Conservation (phyloP, 2,888 invertebrate genomes). For the Drosophila demipolita region DNA sequence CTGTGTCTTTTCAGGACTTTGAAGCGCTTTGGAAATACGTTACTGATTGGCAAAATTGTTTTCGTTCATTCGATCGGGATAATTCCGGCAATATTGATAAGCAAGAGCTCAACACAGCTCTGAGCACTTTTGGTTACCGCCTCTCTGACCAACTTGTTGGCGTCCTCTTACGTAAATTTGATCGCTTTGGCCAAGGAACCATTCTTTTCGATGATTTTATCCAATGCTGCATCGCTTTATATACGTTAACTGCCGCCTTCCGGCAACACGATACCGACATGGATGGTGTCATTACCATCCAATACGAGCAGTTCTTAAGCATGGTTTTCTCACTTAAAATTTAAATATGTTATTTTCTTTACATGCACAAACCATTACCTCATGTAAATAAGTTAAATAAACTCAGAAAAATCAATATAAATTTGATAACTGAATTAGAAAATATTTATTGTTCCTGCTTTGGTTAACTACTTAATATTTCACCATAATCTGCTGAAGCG, state of each 20-base stretch:
- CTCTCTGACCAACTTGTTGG: slow-evolving; percentile 93
- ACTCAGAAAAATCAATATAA: slow-evolving; percentile 1
- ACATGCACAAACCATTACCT: slow-evolving; percentile 7
- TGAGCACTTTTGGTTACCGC: slow-evolving; percentile 95
- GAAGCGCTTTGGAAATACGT: slow-evolving; percentile 99
- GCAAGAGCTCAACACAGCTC: slow-evolving; percentile 94
- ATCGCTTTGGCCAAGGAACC: slow-evolving; percentile 95
- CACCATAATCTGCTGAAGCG: slow-evolving; percentile 90
- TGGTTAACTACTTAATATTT: slow-evolving; percentile 65
- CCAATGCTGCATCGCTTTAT: slow-evolving; percentile 95
- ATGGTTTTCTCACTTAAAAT: slow-evolving; percentile 95
- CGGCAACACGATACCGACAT: slow-evolving; percentile 95
- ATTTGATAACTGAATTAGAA: slow-evolving; percentile 4
- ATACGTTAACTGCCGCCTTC: slow-evolving; percentile 96
- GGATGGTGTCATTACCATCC: slow-evolving; percentile 97
- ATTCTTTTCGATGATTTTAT: slow-evolving; percentile 99
- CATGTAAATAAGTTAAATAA: slow-evolving; percentile 1
- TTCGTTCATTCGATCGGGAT: slow-evolving; percentile 97
- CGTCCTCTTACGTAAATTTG: slow-evolving; percentile 96
- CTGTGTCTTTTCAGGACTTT: slow-evolving; percentile 98
- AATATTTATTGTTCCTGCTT: slow-evolving; percentile 1
- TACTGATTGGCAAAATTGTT: slow-evolving; percentile 98
- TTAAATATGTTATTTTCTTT: slow-evolving; percentile 78
- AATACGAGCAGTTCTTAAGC: slow-evolving; percentile 97
- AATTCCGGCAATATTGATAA: slow-evolving; percentile 97